Percentiles rank a stretch among this genome's conserved stretches.
These are phyloP conservation scores for Geotrypetes seraphini DNA, from an alignment of 2,797 vertebrate species.

Conservation along the genomic window DNA sequence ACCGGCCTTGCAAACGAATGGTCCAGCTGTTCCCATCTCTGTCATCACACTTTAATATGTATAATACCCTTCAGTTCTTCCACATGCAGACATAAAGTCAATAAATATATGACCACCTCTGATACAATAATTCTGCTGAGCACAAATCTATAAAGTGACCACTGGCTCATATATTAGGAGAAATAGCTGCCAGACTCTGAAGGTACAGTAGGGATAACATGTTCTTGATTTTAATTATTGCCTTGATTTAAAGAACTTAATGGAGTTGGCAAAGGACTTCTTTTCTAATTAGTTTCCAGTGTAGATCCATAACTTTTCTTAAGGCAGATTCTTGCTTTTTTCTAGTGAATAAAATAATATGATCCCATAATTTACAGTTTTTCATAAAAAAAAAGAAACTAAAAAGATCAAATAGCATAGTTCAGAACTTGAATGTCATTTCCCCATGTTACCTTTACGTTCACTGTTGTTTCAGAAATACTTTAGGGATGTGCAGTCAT, in stretches of 20 bases:
- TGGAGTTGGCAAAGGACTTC: conserved; percentile 17
- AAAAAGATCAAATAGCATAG: no score
- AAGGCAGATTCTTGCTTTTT: neutral
- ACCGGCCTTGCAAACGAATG: conserved; percentile 1
- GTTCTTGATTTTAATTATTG: conserved; percentile 20
- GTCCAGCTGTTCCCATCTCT: conserved; percentile 12
- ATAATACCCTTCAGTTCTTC: conserved; percentile 15
- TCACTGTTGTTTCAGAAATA: no score
- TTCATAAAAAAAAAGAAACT: conserved; percentile 8
- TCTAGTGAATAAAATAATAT: conserved; percentile 12
- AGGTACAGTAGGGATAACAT: conserved; percentile 4
- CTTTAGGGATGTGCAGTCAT: no score
- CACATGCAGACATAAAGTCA: conserved; percentile 29
- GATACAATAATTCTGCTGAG: conserved; percentile 23
- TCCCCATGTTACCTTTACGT: no score
- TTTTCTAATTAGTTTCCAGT: conserved; percentile 13
- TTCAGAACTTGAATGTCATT: no score
- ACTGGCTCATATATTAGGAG: conserved; percentile 1
- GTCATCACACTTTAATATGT: conserved; percentile 15
- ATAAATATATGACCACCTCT: conserved; percentile 19
- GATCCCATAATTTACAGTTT: conserved; percentile 5
- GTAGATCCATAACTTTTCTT: conserved; percentile 4
- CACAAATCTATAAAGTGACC: conserved; percentile 15
- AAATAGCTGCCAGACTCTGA: conserved; percentile 4
- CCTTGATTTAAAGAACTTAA: conserved; percentile 18